A percentile compares a stretch with the other conserved stretches of the same genome.
Evolutionary conservation across 2,113 vertebrate species (phyloP).

Genomic region (Datnioides undecimradiatus): DNA sequence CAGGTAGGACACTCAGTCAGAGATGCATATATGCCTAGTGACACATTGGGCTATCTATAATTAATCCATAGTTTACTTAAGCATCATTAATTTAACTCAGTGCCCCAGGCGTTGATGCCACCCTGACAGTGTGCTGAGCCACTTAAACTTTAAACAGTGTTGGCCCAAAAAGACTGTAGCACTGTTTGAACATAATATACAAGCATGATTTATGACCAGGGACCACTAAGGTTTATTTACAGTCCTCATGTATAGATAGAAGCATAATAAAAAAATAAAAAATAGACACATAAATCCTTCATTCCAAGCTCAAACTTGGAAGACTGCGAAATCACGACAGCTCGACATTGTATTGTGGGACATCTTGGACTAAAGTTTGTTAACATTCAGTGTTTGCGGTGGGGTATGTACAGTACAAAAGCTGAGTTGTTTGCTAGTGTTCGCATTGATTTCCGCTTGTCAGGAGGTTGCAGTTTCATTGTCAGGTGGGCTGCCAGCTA

Average conservation of each 20-base stretch:
- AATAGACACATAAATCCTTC: not conserved
- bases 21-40: slow-evolving; percentile 51
- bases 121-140: slow-evolving; percentile 34
- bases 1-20: slow-evolving; percentile 49
- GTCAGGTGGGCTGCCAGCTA: slow-evolving; percentile 8
- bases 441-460: slow-evolving; percentile 24
- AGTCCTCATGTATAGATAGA: not conserved
- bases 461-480: slow-evolving; percentile 19
- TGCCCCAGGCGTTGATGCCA: slow-evolving; percentile 42
- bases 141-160: slow-evolving; percentile 63
- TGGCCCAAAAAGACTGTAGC: slow-evolving; percentile 24
- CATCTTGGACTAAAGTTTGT: not conserved
- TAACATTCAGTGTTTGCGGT: not conserved
- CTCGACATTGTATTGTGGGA: not conserved
- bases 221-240: not conserved
- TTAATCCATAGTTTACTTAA: slow-evolving; percentile 77
- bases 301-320: not conserved
- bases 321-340: not conserved
- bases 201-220: slow-evolving; percentile 1
- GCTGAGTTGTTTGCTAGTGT: slow-evolving; percentile 2
- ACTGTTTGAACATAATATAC: slow-evolving; percentile 23
- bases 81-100: slow-evolving; percentile 74
- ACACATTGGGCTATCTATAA: slow-evolving; percentile 71
- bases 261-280: not conserved
- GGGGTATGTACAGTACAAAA: not conserved